Conservation (phyloP, 2,888 invertebrate species). For the Agrenia bidenticulata region DNA sequence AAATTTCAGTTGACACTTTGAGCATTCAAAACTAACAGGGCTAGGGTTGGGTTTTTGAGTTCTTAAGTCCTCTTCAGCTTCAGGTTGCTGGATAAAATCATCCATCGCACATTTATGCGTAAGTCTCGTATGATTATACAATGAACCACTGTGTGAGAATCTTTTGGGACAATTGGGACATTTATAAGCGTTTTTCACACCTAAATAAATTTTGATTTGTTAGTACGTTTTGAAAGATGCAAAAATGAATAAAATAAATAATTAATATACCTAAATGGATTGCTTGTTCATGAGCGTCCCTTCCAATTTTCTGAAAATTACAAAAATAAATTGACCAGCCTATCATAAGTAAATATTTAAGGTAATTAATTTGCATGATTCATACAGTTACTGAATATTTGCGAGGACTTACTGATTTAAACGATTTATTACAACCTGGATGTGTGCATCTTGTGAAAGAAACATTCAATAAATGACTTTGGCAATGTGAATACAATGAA, state of each 20-base stretch:
- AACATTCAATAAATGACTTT: background rate
- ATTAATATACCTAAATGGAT: background rate
- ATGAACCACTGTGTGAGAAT: background rate
- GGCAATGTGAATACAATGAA: background rate
- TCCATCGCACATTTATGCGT: background rate
- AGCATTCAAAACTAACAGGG: background rate
- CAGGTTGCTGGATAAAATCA: background rate
- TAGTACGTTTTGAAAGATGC: too few relatives aligned
- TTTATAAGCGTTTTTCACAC: background rate
- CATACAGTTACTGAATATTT: too few relatives aligned
- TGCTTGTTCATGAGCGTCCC: background rate
- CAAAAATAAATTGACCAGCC: background rate
- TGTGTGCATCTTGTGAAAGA: background rate
- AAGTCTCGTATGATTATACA: background rate
- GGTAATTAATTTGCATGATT: too few relatives aligned
- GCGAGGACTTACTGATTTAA: background rate
- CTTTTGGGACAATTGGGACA: background rate
- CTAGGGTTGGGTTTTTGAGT: too few relatives aligned
- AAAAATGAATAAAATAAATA: too few relatives aligned
- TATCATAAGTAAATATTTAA: too few relatives aligned
- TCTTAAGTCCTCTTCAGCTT: too few relatives aligned
- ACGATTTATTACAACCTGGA: background rate
- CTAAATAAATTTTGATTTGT: too few relatives aligned
- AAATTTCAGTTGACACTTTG: background rate
- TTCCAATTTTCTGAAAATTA: background rate